Base-by-base conservation (phyloP, 2,797 vertebrate genomes). In the Acanthiza pusilla region DNA sequence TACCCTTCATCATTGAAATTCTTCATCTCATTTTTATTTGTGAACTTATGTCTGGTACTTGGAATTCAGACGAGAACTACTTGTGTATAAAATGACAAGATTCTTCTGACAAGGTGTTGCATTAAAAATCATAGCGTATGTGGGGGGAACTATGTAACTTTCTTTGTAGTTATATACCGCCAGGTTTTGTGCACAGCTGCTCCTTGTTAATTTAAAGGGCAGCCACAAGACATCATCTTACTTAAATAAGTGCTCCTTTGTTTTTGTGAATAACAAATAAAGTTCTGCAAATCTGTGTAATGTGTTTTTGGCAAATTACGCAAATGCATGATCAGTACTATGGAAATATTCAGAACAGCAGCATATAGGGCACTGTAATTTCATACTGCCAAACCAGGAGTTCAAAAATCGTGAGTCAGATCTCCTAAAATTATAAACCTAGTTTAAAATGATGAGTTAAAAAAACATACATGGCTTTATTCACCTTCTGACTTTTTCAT, bases 371-470 rank as follows among this genome's bases (percentile, higher is more conserved):
- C 48, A 84, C 11, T 36, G 53, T 70, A 76, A 88, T 86, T 91
- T 78, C 40, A 50, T 77, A 82, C 70, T 91, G 60, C 85, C 74
- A 91, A 91, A 54, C 60, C 60, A 84, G 57, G 82, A 92, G 67
- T 88, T 85, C 63, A 91, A 67, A 94, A 91, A 74, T 57, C 5
- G 3, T 79, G 77, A 94, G 74, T 93, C 85, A 92, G 72, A 75
- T 72, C 51, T 80, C 70, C 22, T 81, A 68, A 94, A 91, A 85
- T 93, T 91, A 93, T 61, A 86, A 95, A 78, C n/a, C 45, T 77
- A 36, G 53, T 62, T 85, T 43, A 68, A 89, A 94, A 90, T 58
- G 47, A 68, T 16, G 48, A 93, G 29, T 45, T 92, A 73, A 85
- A 88, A 90, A 72, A 83, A 34, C 29, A 32, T n/a, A 71, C 3